phyloP scores from a whole-genome alignment of 2,113 vertebrate genomes.

The Anarrhichthys ocellatus region DNA sequence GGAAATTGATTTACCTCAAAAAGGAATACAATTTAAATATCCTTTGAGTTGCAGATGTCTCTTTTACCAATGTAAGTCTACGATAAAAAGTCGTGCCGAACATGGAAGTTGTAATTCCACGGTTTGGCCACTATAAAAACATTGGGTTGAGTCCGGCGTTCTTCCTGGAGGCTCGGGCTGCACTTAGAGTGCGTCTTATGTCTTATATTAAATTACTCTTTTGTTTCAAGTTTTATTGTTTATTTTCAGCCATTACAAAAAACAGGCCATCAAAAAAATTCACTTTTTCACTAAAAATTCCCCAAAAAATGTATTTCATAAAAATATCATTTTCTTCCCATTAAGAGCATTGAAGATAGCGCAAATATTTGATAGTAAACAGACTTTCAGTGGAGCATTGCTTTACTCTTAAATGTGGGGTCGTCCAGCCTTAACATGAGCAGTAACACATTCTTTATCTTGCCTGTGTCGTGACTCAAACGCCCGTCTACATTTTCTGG shows the following conservation, averaged over 20 bases:
- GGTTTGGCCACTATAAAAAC: too few species aligned
- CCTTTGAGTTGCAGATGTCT: too few species aligned
- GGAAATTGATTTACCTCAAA: too few species aligned
- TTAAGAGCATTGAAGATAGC: neutral
- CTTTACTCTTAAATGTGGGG: neutral
- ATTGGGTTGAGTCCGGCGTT: too few species aligned
- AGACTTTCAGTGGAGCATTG: neutral
- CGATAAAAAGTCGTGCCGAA: too few species aligned
- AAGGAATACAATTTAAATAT: too few species aligned
- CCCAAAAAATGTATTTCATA: neutral
- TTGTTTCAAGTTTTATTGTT: too few species aligned
- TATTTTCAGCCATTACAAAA: too few species aligned
- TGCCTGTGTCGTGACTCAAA: neutral
- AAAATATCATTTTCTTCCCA: neutral
- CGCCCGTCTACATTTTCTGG: neutral
- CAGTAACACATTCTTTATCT: neutral
- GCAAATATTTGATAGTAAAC: neutral
- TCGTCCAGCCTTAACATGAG: conserved; percentile 21
- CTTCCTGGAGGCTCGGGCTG: too few species aligned
- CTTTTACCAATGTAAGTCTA: too few species aligned
- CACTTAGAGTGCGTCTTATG: too few species aligned
- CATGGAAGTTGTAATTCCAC: neutral
- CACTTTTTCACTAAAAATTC: neutral
- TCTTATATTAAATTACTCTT: neutral
- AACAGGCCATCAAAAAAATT: neutral